phyloP scores from a whole-genome alignment of 2,797 vertebrate species.

The Mus caroli region DNA sequence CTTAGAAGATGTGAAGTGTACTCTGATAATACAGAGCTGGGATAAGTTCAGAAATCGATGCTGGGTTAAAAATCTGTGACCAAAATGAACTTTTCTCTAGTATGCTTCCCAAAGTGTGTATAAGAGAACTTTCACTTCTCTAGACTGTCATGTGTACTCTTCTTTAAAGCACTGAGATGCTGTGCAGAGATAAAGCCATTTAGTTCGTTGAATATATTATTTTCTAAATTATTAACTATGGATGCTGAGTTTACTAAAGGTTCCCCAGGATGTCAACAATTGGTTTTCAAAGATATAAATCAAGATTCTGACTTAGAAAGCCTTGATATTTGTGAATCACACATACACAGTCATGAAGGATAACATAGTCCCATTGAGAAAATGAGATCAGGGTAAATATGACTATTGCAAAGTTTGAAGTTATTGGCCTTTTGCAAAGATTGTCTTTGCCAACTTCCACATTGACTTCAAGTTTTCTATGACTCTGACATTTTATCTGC shows the following conservation, averaged over 20 bases:
- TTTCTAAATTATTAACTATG: not conserved
- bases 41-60: slow-evolving; percentile 12
- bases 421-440: not conserved
- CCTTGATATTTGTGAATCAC: not conserved
- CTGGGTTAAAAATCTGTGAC: not conserved
- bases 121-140: not conserved
- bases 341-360: not conserved
- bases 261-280: not conserved
- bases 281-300: not conserved
- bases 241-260: not conserved
- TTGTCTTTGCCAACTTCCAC: not conserved
- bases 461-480: not conserved
- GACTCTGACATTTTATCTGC: slow-evolving; percentile 1
- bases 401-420: not conserved
- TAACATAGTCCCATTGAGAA: not conserved
- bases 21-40: not conserved
- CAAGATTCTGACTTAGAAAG: not conserved
- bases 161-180: not conserved
- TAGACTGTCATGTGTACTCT: not conserved
- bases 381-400: not conserved
- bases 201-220: not conserved
- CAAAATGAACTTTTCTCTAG: not conserved
- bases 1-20: not conserved
- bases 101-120: not conserved
- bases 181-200: not conserved